phyloP scores from a whole-genome alignment of 1,140 invertebrate species.

The Chrysopa pallens region DNA sequence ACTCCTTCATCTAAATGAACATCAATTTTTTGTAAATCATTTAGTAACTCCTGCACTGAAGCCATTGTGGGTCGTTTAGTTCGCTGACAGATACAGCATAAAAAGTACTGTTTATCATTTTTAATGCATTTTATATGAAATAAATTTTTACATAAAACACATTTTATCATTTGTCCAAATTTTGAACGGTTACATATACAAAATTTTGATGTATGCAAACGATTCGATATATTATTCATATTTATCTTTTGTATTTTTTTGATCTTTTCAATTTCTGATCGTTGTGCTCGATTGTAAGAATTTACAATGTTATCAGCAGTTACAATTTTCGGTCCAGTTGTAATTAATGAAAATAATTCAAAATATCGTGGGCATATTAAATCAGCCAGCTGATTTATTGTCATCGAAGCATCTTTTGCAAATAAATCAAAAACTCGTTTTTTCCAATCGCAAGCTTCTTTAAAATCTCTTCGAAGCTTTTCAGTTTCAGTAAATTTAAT shows the following conservation, averaged over 20 bases:
- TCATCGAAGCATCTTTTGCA: too few species aligned
- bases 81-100: slow-evolving; percentile 73
- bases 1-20: slow-evolving; percentile 65
- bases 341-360: slow-evolving; percentile 56
- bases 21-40: slow-evolving; percentile 73
- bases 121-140: slow-evolving; percentile 54
- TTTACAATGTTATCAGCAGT: slow-evolving; percentile 53
- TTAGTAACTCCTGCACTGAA: slow-evolving; percentile 64
- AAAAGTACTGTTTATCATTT: slow-evolving; percentile 15
- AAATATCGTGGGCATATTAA: slow-evolving; percentile 56
- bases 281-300: slow-evolving; percentile 60
- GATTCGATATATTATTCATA: slow-evolving; percentile 21
- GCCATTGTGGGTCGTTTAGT: slow-evolving; percentile 71
- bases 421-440: too few species aligned
- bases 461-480: too few species aligned
- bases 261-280: slow-evolving; percentile 61
- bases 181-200: slow-evolving; percentile 53
- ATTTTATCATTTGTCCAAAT: slow-evolving; percentile 74
- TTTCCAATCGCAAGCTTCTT: too few species aligned
- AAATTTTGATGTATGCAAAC: slow-evolving; percentile 31
- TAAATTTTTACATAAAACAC: slow-evolving; percentile 87
- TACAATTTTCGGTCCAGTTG: slow-evolving; percentile 21
- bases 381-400: slow-evolving; percentile 51
- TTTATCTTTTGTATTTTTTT: slow-evolving; percentile 36
- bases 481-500: too few species aligned